Evolutionary conservation across 1,140 invertebrate genomes (phyloP).

Genomic region (Conopomorpha cramerella): DNA sequence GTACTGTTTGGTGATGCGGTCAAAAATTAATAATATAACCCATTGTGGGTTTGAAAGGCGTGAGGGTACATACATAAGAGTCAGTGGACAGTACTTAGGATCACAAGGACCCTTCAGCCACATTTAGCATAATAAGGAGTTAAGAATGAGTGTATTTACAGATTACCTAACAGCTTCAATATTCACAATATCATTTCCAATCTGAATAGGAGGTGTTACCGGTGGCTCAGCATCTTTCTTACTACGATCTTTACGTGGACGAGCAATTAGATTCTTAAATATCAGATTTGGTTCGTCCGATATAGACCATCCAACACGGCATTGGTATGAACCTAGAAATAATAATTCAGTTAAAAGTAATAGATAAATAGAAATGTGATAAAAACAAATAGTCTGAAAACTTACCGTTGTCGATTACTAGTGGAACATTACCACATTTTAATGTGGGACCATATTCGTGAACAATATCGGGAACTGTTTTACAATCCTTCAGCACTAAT

Average conservation of each 20-base stretch:
- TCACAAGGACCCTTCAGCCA: too few relatives aligned
- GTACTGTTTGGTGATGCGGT: too few relatives aligned
- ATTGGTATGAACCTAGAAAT: conserved; percentile 83
- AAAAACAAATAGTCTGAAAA: conserved; percentile 9
- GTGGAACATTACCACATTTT: conserved; percentile 64
- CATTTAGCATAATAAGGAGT: too few relatives aligned
- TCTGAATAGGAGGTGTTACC: conserved; percentile 69
- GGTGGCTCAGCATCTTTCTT: conserved; percentile 78
- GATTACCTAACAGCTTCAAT: conserved; percentile 82
- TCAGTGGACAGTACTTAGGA: too few relatives aligned
- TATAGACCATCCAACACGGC: conserved; percentile 87
- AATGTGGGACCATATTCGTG: conserved; percentile 68
- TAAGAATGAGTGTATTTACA: too few relatives aligned
- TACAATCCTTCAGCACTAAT: conserved; percentile 74
- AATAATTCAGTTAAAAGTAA: conserved; percentile 1
- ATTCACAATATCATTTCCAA: conserved; percentile 92
- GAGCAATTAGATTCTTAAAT: conserved; percentile 91
- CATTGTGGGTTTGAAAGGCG: too few relatives aligned
- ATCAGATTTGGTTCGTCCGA: conserved; percentile 75
- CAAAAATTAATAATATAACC: too few relatives aligned
- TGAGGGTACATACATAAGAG: too few relatives aligned
- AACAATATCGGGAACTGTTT: conserved; percentile 73
- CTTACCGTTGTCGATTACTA: conserved; percentile 86
- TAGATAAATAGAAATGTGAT: too few relatives aligned
- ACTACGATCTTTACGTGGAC: conserved; percentile 83